Percentiles rank a stretch among this genome's conserved stretches.
Conservation (phyloP, 2,113 vertebrate genomes). For the Sinocyclocheilus anshuiensis region DNA sequence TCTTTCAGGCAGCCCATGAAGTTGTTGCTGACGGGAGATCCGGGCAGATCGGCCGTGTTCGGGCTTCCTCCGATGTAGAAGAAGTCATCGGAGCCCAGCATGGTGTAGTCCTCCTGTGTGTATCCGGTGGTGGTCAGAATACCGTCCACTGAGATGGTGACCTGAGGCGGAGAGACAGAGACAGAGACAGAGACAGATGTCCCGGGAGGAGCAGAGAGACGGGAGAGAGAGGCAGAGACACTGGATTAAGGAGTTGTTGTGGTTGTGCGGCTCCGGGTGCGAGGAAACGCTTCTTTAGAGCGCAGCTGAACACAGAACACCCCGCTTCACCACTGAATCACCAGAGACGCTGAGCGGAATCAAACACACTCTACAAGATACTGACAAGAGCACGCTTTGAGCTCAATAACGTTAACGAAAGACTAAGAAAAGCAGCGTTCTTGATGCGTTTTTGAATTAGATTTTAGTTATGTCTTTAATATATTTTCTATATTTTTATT, state of each 20-base stretch:
- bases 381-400: too few species aligned
- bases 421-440: too few species aligned
- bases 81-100: slow-evolving; percentile 93
- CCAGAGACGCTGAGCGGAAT: too few species aligned
- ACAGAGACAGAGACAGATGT: slow-evolving; percentile 53
- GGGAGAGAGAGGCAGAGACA: slow-evolving; percentile 71
- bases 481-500: too few species aligned
- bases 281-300: slow-evolving; percentile 61
- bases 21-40: slow-evolving; percentile 95
- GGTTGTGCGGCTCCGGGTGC: slow-evolving; percentile 55
- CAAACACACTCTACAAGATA: too few species aligned
- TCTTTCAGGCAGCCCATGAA: slow-evolving; percentile 97
- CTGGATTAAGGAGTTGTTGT: slow-evolving; percentile 63
- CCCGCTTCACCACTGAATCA: too few species aligned
- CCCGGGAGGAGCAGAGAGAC: slow-evolving; percentile 65
- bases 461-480: too few species aligned
- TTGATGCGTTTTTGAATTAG: too few species aligned
- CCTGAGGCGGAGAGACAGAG: slow-evolving; percentile 69
- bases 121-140: slow-evolving; percentile 91
- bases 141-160: slow-evolving; percentile 93
- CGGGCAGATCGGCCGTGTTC: slow-evolving; percentile 89
- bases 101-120: slow-evolving; percentile 91
- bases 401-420: too few species aligned
- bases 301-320: slow-evolving; percentile 66
- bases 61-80: slow-evolving; percentile 95